phyloP scores from a whole-genome alignment of 2,888 invertebrate species.

The Agrotis exclamationis region DNA sequence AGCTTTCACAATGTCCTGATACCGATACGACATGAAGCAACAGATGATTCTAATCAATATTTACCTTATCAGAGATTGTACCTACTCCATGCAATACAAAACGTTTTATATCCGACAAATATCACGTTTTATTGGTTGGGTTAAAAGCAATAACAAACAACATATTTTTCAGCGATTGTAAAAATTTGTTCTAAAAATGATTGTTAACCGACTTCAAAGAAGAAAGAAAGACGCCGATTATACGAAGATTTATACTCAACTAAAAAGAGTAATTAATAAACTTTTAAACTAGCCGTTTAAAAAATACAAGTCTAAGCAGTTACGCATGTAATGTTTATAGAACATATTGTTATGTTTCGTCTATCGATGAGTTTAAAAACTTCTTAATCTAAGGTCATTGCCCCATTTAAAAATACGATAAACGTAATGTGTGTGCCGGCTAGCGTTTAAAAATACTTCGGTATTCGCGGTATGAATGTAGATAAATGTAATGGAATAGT shows the following conservation, averaged over 20 bases:
- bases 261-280: too few relatives aligned
- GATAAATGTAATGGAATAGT: conserved; percentile 3
- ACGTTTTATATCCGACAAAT: conserved; percentile 4
- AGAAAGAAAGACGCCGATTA: too few relatives aligned
- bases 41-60: conserved; percentile 33
- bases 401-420: conserved; percentile 16
- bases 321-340: background rate
- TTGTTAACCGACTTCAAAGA: background rate
- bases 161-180: background rate
- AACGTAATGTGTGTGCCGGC: background rate
- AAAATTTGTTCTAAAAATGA: background rate
- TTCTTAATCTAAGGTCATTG: conserved; percentile 32
- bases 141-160: background rate
- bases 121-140: background rate
- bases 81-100: conserved; percentile 12
- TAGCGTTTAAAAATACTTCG: background rate
- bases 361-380: conserved; percentile 5
- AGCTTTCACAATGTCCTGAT: background rate
- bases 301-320: background rate
- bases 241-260: too few relatives aligned
- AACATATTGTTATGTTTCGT: background rate
- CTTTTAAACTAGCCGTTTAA: too few relatives aligned
- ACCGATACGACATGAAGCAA: conserved; percentile 15
- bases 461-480: background rate
- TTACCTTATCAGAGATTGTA: conserved; percentile 22